Evolutionary conservation across 2,113 vertebrate genomes (phyloP).

Genomic region (Pionites leucogaster): DNA sequence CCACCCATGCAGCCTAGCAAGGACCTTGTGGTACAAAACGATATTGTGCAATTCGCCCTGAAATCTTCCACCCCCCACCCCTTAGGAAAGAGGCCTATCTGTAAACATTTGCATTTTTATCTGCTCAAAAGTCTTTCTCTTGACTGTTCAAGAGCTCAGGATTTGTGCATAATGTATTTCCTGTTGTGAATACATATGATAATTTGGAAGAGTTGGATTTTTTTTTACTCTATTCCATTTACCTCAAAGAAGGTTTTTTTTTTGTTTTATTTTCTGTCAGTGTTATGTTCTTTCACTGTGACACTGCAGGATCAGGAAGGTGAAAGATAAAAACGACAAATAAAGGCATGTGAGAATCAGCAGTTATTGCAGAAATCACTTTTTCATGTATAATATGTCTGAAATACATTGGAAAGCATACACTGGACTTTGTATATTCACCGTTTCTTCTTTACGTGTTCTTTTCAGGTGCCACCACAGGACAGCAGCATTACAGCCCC

Average conservation of each 20-base stretch:
- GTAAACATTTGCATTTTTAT: conserved; percentile 14
- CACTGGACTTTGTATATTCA: not conserved
- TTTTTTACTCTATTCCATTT: not conserved
- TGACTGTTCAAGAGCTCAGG: not conserved
- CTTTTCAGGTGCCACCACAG: not conserved
- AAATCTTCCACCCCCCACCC: not conserved
- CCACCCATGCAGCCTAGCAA: not conserved
- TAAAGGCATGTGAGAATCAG: not conserved
- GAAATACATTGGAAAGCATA: not conserved
- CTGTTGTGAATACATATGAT: not conserved
- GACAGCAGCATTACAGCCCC: not conserved
- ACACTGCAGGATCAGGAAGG: not conserved
- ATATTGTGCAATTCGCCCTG: not conserved
- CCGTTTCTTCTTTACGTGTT: not conserved
- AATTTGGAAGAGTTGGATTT: not conserved
- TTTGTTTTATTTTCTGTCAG: not conserved
- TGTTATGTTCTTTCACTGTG: not conserved
- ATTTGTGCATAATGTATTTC: not conserved
- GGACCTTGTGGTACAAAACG: not conserved
- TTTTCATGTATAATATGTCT: not conserved
- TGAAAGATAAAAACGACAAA: not conserved
- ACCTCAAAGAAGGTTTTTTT: not conserved
- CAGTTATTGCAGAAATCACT: not conserved
- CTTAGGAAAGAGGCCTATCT: not conserved
- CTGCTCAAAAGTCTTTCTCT: not conserved